Evolutionary conservation across 2,113 vertebrate genomes (phyloP).

Genomic region (Excalfactoria chinensis): DNA sequence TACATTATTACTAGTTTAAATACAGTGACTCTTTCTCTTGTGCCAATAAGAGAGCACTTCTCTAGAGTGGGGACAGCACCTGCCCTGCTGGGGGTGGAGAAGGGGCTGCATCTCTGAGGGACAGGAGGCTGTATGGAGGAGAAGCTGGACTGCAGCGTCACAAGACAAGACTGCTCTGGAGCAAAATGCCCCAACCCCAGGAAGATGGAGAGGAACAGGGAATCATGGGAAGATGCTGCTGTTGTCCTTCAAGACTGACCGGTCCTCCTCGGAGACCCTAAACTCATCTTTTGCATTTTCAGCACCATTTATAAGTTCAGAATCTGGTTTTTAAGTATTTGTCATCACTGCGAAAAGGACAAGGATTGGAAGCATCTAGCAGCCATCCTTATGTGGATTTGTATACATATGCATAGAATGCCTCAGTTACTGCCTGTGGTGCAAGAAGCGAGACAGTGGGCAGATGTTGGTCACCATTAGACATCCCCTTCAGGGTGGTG

Average conservation of each 20-base stretch:
- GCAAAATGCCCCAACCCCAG: not conserved
- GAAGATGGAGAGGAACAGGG: not conserved
- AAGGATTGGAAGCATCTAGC: constrained; percentile 64
- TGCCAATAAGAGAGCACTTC: not conserved
- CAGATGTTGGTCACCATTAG: not conserved
- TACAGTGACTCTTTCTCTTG: not conserved
- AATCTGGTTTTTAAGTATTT: constrained; percentile 86
- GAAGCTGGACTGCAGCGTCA: not conserved
- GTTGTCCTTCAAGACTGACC: not conserved
- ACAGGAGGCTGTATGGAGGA: not conserved
- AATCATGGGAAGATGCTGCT: not conserved
- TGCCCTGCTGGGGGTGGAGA: not conserved
- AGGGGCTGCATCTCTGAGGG: not conserved
- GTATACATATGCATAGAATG: constrained; percentile 82
- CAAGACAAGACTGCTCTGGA: not conserved
- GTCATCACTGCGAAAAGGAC: constrained; percentile 35
- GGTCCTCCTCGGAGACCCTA: not conserved
- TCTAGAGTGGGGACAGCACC: not conserved
- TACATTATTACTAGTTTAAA: not conserved
- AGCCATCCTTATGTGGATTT: constrained; percentile 74
- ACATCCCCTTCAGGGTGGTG: not conserved
- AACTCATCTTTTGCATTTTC: constrained; percentile 87
- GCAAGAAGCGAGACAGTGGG: not conserved
- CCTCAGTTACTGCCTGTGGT: not conserved
- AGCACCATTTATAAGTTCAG: constrained; percentile 97